Evolutionary conservation across 2,888 invertebrate species (phyloP).

Genomic region (Agonopterix arenella): DNA sequence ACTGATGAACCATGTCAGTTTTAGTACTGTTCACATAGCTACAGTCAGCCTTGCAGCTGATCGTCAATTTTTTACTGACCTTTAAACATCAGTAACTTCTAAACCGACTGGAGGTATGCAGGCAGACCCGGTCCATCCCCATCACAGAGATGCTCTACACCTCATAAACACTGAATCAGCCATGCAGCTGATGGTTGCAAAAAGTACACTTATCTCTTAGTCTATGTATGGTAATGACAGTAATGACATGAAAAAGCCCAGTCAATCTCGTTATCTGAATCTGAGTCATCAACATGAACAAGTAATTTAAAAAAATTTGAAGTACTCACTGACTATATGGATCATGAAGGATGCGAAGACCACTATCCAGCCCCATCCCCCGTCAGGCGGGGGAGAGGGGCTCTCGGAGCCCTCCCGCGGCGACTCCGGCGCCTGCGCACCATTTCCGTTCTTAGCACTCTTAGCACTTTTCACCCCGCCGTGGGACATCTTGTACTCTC

Average conservation of each 20-base stretch:
- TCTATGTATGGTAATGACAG: neutral
- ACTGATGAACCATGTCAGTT: too few species aligned
- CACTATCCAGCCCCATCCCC: slow-evolving; percentile 97
- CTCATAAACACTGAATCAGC: too few species aligned
- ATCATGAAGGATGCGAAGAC: slow-evolving; percentile 98
- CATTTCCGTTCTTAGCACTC: slow-evolving; percentile 50
- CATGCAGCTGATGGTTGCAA: too few species aligned
- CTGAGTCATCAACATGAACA: neutral
- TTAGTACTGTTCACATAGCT: too few species aligned
- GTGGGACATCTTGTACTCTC: slow-evolving; percentile 52
- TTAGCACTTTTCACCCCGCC: slow-evolving; percentile 47
- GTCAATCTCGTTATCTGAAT: neutral
- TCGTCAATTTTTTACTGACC: too few species aligned
- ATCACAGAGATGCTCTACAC: too few species aligned
- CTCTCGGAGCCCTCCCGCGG: slow-evolving; percentile 46
- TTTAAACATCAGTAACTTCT: too few species aligned
- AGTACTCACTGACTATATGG: slow-evolving; percentile 92
- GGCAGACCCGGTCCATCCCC: too few species aligned
- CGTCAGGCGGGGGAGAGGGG: slow-evolving; percentile 87
- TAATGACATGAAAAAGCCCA: neutral
- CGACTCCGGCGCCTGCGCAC: slow-evolving; percentile 36
- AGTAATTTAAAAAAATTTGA: neutral
- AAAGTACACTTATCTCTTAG: too few species aligned
- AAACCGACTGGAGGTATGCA: too few species aligned
- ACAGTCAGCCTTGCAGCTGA: too few species aligned